These are phyloP conservation scores for Carpatolechia fugitivella DNA, from an alignment of 2,888 invertebrate species.

Conservation along the genomic window DNA sequence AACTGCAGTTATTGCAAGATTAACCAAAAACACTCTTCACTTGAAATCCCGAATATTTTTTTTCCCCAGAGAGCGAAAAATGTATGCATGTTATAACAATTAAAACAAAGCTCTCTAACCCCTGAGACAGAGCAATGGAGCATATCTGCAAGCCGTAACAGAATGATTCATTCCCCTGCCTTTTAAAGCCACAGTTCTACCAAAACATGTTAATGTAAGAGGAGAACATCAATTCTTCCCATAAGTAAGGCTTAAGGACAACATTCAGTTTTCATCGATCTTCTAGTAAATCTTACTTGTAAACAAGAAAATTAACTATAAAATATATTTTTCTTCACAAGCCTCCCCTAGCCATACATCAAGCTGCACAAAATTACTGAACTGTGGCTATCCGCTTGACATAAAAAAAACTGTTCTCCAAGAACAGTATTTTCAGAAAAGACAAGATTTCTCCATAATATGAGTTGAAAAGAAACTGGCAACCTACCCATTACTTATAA, in stretches of 20 bases:
- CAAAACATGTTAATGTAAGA: slow-evolving; percentile 10
- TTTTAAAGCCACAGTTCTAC: slow-evolving; percentile 59
- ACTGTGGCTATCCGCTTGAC: slow-evolving; percentile 54
- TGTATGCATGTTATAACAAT: slow-evolving; percentile 36
- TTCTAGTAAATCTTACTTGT: slow-evolving; percentile 28
- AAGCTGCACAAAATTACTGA: slow-evolving; percentile 15
- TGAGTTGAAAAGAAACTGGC: neutral
- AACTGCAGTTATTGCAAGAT: too few species aligned
- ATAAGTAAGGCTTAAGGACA: neutral
- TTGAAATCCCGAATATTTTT: slow-evolving; percentile 65
- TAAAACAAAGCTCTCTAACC: slow-evolving; percentile 53
- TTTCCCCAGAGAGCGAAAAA: slow-evolving; percentile 60
- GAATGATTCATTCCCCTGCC: slow-evolving; percentile 54
- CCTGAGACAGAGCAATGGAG: slow-evolving; percentile 56
- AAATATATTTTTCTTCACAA: slow-evolving; percentile 41
- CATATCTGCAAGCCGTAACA: slow-evolving; percentile 64
- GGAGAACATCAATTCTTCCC: neutral
- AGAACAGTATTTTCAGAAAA: slow-evolving; percentile 14
- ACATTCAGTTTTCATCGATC: slow-evolving; percentile 3
- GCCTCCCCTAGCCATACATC: slow-evolving; percentile 32
- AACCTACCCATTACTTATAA: neutral
- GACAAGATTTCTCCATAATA: slow-evolving; percentile 3
- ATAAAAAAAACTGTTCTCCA: slow-evolving; percentile 22
- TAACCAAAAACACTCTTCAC: slow-evolving; percentile 78
- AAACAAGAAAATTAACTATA: slow-evolving; percentile 40